Conservation (phyloP, 1,140 invertebrate species). For the Scaptomyza montana region DNA sequence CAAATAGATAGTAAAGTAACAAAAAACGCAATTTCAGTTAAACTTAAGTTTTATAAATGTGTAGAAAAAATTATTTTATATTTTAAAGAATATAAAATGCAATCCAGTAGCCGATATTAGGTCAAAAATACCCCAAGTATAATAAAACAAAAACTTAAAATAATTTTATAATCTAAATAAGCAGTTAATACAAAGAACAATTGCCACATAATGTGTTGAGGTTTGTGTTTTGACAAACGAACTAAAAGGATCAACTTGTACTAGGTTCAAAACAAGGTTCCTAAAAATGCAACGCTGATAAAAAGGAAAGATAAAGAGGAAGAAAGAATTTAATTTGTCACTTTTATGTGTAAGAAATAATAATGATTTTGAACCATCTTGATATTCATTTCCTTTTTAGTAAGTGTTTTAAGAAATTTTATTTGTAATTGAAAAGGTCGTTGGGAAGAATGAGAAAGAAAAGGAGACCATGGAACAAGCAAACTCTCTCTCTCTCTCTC, state of each 20-base stretch:
- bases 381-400: background rate
- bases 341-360: background rate
- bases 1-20: too few relatives aligned
- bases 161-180: background rate
- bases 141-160: too few relatives aligned
- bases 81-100: too few relatives aligned
- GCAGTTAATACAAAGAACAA: background rate
- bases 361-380: conserved; percentile 29
- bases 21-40: too few relatives aligned
- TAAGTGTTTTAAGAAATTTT: background rate
- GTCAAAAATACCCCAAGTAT: too few relatives aligned
- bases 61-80: too few relatives aligned
- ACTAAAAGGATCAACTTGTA: background rate
- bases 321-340: too few relatives aligned
- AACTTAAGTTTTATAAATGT: too few relatives aligned
- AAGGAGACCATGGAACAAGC: background rate
- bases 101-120: too few relatives aligned
- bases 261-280: background rate
- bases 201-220: background rate
- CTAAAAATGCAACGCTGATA: too few relatives aligned
- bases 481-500: conserved; percentile 1
- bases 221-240: too few relatives aligned
- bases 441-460: background rate
- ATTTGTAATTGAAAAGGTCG: conserved; percentile 34
- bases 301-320: too few relatives aligned